These are phyloP conservation scores for Lagopus muta DNA, from an alignment of 2,113 vertebrate species.

Conservation along the genomic window DNA sequence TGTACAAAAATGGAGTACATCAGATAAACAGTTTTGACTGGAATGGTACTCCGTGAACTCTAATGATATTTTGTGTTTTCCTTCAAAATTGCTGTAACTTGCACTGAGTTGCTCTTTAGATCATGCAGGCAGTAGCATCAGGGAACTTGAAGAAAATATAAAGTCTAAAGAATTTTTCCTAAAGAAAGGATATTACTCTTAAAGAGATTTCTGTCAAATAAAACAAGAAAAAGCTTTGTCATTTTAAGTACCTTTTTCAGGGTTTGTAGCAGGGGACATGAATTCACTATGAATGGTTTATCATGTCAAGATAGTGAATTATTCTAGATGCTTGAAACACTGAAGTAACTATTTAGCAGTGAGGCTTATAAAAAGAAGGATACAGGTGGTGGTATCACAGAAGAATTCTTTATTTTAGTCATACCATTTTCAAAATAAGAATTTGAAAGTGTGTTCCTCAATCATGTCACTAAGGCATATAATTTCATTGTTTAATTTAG, in stretches of 20 bases:
- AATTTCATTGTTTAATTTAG: background rate
- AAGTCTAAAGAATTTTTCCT: background rate
- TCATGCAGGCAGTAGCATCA: background rate
- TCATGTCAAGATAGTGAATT: background rate
- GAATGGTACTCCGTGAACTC: background rate
- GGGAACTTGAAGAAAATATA: background rate
- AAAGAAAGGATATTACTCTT: background rate
- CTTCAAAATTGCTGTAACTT: background rate
- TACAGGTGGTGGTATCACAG: background rate
- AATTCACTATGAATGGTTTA: background rate
- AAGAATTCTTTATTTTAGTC: background rate
- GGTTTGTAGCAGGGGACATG: background rate
- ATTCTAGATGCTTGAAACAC: background rate
- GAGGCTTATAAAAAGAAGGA: background rate
- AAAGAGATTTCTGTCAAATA: background rate
- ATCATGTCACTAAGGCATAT: background rate
- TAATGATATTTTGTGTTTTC: background rate
- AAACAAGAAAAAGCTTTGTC: background rate
- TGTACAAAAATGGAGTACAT: background rate
- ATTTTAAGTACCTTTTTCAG: background rate
- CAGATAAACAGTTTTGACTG: background rate
- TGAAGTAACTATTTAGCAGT: background rate
- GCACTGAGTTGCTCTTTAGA: background rate
- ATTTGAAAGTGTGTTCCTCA: background rate
- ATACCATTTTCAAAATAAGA: background rate